Percentiles rank a stretch among this genome's conserved stretches.
phyloP scores from a whole-genome alignment of 2,113 vertebrate genomes.

The Tylochromis polylepis region DNA sequence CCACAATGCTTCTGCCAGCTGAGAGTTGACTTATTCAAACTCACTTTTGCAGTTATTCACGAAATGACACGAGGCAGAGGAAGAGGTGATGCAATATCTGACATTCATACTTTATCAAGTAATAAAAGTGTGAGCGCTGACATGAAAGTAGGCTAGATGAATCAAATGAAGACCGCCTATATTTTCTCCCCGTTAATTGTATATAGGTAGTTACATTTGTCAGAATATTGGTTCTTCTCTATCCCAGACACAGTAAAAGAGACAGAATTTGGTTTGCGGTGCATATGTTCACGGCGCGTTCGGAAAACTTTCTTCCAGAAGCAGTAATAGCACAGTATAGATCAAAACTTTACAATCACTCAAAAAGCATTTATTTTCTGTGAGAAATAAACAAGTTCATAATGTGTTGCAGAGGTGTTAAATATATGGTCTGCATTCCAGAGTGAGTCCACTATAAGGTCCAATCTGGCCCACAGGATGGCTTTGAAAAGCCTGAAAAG shows the following conservation, averaged over 20 bases:
- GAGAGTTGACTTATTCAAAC: background rate
- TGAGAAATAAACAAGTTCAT: background rate
- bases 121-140: rapidly evolving
- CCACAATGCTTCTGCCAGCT: background rate
- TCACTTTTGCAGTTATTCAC: background rate
- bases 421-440: background rate
- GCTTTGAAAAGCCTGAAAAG: background rate
- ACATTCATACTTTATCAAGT: background rate
- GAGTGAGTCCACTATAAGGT: background rate
- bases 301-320: background rate
- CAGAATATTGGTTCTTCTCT: background rate
- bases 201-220: background rate
- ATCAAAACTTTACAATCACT: background rate
- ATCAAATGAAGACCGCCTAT: background rate
- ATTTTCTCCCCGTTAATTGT: background rate
- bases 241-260: background rate
- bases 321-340: rapidly evolving
- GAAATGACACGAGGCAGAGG: background rate
- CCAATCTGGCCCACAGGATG: background rate
- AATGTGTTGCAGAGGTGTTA: background rate
- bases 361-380: background rate
- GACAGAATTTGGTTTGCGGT: background rate
- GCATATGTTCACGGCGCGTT: background rate
- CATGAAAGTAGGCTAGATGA: background rate
- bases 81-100: background rate